A percentile compares a stretch with the other conserved stretches of the same genome.
Conservation (phyloP, 2,888 invertebrate species). For the Seira musarum region DNA sequence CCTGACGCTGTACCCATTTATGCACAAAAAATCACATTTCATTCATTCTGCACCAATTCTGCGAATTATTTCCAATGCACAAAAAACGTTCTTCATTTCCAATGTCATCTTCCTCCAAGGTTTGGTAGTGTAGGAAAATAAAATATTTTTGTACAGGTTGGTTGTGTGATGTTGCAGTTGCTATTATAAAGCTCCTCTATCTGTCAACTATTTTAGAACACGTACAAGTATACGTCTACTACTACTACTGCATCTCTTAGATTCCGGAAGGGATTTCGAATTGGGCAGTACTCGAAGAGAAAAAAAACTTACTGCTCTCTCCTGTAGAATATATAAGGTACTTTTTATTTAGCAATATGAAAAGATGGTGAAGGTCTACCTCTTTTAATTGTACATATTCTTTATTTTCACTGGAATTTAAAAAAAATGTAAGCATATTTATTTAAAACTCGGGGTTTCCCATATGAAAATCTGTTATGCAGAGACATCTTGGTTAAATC, state of each 20-base stretch:
- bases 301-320: slow-evolving; percentile 10
- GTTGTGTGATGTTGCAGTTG: slow-evolving; percentile 5
- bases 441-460: background rate
- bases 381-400: background rate
- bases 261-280: background rate
- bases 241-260: background rate
- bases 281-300: background rate
- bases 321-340: slow-evolving; percentile 11
- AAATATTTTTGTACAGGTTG: slow-evolving; percentile 15
- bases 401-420: background rate
- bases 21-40: background rate
- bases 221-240: too few species aligned
- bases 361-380: background rate
- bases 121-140: background rate
- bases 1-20: slow-evolving; percentile 4
- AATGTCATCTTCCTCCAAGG: background rate
- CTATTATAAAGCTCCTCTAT: slow-evolving; percentile 2
- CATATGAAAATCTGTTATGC: background rate
- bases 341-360: background rate
- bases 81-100: background rate
- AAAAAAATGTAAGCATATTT: background rate
- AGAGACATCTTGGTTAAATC: slow-evolving; percentile 45
- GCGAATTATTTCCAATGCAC: slow-evolving; percentile 2
- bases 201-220: slow-evolving; percentile 16
- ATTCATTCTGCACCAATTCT: background rate